These are phyloP conservation scores for Dipodomys ordii DNA, from an alignment of 2,113 vertebrate genomes.

Conservation along the genomic window DNA sequence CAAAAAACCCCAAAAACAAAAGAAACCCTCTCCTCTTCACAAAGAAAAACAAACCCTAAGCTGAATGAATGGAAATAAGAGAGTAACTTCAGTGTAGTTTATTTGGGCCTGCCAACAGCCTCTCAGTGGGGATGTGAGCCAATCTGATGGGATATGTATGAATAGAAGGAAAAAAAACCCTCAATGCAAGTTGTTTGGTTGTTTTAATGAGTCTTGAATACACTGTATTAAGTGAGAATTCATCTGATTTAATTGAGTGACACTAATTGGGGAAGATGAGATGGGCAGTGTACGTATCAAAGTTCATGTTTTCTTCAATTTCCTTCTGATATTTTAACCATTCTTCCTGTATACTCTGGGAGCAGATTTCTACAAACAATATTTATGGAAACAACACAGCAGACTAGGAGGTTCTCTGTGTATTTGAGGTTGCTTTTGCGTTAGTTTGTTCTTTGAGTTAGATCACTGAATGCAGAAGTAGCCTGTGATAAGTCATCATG, in stretches of 20 bases:
- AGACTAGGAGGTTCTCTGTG: slow-evolving; percentile 19
- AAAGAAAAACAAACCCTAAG: neutral
- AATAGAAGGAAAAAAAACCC: slow-evolving; percentile 32
- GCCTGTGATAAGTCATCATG: neutral
- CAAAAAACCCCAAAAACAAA: too few species aligned
- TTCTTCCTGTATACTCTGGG: slow-evolving; percentile 56
- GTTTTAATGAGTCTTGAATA: slow-evolving; percentile 71
- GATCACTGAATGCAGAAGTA: slow-evolving; percentile 55
- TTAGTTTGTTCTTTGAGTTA: slow-evolving; percentile 49
- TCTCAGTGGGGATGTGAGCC: slow-evolving; percentile 27
- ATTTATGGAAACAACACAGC: slow-evolving; percentile 56
- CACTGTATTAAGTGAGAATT: slow-evolving; percentile 63
- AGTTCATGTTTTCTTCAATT: slow-evolving; percentile 59
- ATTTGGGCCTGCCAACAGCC: slow-evolving; percentile 18
- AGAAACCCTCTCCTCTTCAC: too few species aligned
- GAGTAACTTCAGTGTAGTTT: slow-evolving; percentile 56
- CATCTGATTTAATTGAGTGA: slow-evolving; percentile 73
- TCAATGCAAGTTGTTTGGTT: slow-evolving; percentile 58
- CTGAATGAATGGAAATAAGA: slow-evolving; percentile 60
- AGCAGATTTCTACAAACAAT: slow-evolving; percentile 61
- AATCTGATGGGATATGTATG: slow-evolving; percentile 35
- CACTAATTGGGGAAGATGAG: slow-evolving; percentile 60
- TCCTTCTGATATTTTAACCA: slow-evolving; percentile 40
- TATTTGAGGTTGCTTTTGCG: slow-evolving; percentile 28
- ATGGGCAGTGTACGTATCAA: slow-evolving; percentile 43